Evolutionary conservation across 2,888 invertebrate genomes (phyloP), one percentile per base, ranked within the genome.

Genomic region (Spisula solida): DNA sequence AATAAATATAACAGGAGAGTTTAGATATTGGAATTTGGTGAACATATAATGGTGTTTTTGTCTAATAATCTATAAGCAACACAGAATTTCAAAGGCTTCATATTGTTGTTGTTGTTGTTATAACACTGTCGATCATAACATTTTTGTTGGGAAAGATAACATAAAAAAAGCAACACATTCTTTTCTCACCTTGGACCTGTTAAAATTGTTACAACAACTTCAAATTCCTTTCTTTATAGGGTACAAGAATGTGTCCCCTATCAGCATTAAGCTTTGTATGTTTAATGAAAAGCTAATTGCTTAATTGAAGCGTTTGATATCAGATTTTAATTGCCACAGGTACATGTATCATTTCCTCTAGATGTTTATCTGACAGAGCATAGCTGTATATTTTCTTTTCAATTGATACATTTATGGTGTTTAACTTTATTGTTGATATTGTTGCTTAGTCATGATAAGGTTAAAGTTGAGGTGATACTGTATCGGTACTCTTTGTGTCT

Each of bases 401-500:
- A 66, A 25, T 66, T 66, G 60, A 66, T 66, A 25, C 60, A 25
- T 66, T 66, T 66, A 66, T 66, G 60, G 60, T 66, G 60, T 66
- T 66, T 66, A 66, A 66, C 25, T 66, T 12, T 66, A 25, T 25
- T 66, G 60, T 66, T 66, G 60, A 25, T 66, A 66, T n/a, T 51
- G 51, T 12, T 51, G 51, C 16, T 51, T 51, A 51, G 51, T 25
- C 60, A n/a, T 66, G 60, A 66, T 66, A 66, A 66, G 60, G 60
- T 66, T 66, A 66, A 10, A 1, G 25, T 66, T 66, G n/a, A 10
- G 25, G n/a, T 31, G 55, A 25, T 66, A 25, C 60, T 56, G 41
- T 41, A 25, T 41, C 16, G n/a, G 34, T 25, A 29, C 16, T 84
- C 84, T 84, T 84, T 84, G 84, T 84, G 84, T 78, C 84, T 78